These are phyloP conservation scores for Phymorhynchus buccinoides DNA, from an alignment of 1,140 invertebrate species.

Conservation along the genomic window DNA sequence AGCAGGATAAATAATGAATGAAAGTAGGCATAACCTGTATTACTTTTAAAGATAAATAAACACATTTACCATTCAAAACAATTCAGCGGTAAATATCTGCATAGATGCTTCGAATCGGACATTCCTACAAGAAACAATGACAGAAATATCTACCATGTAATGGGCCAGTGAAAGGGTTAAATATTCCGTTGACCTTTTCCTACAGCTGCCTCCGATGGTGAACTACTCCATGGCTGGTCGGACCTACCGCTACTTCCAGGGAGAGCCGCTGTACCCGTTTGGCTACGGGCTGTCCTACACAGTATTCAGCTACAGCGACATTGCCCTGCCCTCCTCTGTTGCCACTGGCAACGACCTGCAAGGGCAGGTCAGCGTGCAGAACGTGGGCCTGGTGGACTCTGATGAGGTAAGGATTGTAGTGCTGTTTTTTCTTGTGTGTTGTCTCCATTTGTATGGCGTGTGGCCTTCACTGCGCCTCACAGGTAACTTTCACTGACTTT, in stretches of 20 bases:
- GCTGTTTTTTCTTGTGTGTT: neutral
- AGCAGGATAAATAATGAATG: too few species aligned
- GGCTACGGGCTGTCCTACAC: conserved; percentile 62
- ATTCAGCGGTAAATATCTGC: too few species aligned
- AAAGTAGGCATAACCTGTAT: too few species aligned
- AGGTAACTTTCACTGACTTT: conserved; percentile 5
- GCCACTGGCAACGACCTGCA: conserved; percentile 38
- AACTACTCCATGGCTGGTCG: conserved; percentile 61
- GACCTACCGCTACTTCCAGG: conserved; percentile 62
- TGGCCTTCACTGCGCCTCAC: too few species aligned
- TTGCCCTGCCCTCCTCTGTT: conserved; percentile 35
- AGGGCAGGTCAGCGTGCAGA: conserved; percentile 48
- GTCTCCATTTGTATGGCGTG: neutral
- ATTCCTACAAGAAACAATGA: too few species aligned
- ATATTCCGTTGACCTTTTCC: neutral
- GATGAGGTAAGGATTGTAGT: conserved; percentile 57
- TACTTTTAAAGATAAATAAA: too few species aligned
- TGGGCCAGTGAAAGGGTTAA: too few species aligned
- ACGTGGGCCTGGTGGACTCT: conserved; percentile 50
- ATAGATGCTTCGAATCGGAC: too few species aligned
- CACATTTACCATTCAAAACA: too few species aligned
- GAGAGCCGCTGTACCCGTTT: conserved; percentile 56
- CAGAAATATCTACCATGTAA: too few species aligned
- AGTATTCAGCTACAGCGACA: conserved; percentile 51
- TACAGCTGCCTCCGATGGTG: conserved; percentile 59